phyloP scores from a whole-genome alignment of 2,888 invertebrate species.

The Aethes cnicana region DNA sequence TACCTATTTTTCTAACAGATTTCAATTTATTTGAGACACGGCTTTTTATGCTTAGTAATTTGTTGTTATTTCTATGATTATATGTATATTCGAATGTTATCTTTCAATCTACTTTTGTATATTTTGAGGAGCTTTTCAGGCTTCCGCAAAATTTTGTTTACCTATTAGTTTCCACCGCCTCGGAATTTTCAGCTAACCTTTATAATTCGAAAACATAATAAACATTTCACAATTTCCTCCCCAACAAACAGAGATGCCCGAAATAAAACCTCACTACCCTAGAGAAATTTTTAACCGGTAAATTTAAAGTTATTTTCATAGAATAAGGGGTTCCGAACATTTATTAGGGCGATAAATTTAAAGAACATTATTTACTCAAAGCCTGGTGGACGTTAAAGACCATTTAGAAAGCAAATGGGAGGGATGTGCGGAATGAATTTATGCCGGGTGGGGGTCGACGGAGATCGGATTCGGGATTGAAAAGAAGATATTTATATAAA shows the following conservation, averaged over 20 bases:
- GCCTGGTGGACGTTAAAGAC: slow-evolving; percentile 76
- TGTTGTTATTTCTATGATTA: no score
- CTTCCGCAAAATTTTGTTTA: no score
- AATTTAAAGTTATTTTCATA: slow-evolving; percentile 78
- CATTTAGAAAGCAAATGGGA: slow-evolving; percentile 70
- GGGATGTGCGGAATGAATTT: slow-evolving; percentile 72
- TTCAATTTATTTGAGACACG: no score
- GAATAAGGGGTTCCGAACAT: slow-evolving; percentile 73
- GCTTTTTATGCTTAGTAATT: no score
- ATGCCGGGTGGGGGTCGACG: slow-evolving; percentile 47
- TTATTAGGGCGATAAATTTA: slow-evolving; percentile 80
- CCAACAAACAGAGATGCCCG: neutral
- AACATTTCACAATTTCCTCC: no score
- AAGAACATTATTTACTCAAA: slow-evolving; percentile 80
- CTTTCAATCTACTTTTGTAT: no score
- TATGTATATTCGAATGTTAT: no score
- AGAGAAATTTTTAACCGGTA: slow-evolving; percentile 55
- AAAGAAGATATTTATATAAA: neutral
- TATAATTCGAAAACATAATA: no score
- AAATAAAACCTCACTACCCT: neutral
- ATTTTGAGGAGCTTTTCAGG: no score
- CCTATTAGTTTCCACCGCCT: no score
- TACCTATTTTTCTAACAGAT: no score
- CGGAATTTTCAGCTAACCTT: no score
- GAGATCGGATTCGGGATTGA: slow-evolving; percentile 15